Base-by-base conservation (phyloP, 2,888 invertebrate genomes). In the Zygaena filipendulae region DNA sequence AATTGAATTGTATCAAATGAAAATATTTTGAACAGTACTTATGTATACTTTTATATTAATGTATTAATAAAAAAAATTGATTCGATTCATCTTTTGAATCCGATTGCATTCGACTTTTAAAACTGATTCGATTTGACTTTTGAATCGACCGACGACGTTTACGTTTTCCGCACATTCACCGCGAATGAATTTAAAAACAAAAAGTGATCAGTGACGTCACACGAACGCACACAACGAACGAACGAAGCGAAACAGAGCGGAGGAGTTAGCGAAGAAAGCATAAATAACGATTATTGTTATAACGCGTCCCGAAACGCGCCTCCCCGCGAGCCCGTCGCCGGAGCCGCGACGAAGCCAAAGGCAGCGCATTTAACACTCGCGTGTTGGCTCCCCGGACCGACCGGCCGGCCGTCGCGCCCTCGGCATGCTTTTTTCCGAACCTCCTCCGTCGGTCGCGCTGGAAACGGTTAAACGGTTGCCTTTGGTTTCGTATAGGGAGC, bases 401-500 rank as follows among this genome's bases (percentile, higher is more conserved):
- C 35, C 38, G 35, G 33, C 43, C 38, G 40, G 35, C 36, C 32
- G 23, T 29, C 24, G 22, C 34, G 27, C 25, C 28, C 27, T 25
- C 27, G 25, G 41, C 38, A 52, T 47, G 49, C 56, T 53, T 52
- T 47, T 47, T 51, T 56, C 50, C 45, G 47, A 51, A 44, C 49
- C 49, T 50, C 47, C 45, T 40, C 49, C 45, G 36, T 20, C 27
- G 26, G 38, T 38, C 30, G 23, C 28, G 33, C 33, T 32, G 27
- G 40, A 47, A 49, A 50, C 63, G 62, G 69, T 61, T n/a, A n/a
- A n/a, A 60, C 60, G 72, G 86, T 86, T 87, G 90, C 90, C 90
- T 88, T 88, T 88, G 90, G 91, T 89, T 90, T 68, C 61, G 87
- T 86, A 84, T 87, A 88, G 88, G 87, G 86, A 83, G 75, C 75